Conservation (phyloP, 1,140 invertebrate species). For the Archivesica marissinica region DNA sequence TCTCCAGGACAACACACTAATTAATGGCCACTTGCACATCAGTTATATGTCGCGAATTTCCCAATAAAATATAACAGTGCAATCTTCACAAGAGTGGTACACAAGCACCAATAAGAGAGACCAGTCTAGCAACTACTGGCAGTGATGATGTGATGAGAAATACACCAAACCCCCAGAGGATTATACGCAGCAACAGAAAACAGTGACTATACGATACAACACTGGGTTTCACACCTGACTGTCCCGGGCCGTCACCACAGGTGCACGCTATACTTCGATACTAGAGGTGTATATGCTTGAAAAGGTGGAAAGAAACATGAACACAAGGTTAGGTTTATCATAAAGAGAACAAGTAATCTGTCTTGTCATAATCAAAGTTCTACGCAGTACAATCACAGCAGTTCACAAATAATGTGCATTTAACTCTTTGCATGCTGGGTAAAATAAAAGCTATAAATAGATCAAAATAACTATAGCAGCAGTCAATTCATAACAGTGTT, state of each 20-base stretch:
- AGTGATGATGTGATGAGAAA: background rate
- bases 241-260: background rate
- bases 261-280: constrained; percentile 55
- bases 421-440: too few species aligned
- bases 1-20: too few species aligned
- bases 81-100: too few species aligned
- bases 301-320: constrained; percentile 50
- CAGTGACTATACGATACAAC: constrained; percentile 40
- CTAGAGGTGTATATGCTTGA: constrained; percentile 61
- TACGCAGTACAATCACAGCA: too few species aligned
- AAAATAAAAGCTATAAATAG: too few species aligned
- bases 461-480: too few species aligned
- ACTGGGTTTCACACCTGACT: background rate
- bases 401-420: too few species aligned
- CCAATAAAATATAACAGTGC: too few species aligned
- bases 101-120: background rate
- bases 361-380: constrained; percentile 16
- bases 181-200: background rate
- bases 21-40: too few species aligned
- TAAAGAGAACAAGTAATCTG: background rate
- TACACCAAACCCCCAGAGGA: background rate
- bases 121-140: background rate
- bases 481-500: too few species aligned
- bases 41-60: too few species aligned
- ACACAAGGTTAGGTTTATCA: constrained; percentile 18